Evolutionary conservation across 2,113 vertebrate species (phyloP).

Genomic region (Megaceryle maxima): DNA sequence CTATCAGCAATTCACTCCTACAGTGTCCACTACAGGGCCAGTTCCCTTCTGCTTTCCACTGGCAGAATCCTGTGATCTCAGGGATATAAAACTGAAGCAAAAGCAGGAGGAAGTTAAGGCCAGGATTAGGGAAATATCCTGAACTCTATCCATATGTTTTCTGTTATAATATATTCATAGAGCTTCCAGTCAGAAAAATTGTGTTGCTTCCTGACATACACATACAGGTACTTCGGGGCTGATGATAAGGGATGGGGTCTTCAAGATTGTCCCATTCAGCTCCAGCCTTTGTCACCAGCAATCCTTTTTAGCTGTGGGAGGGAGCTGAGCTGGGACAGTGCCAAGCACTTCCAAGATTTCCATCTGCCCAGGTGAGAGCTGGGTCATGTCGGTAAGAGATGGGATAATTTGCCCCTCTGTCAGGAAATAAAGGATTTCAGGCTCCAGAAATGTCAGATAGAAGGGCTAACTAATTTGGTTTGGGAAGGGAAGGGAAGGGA

Average conservation of each 20-base stretch:
- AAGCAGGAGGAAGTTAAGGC: background rate
- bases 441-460: background rate
- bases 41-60: background rate
- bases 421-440: background rate
- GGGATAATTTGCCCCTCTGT: background rate
- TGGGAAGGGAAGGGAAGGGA: too few relatives aligned
- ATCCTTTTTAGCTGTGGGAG: background rate
- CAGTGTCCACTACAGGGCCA: background rate
- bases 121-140: background rate
- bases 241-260: background rate
- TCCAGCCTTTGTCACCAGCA: background rate
- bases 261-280: background rate
- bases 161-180: background rate
- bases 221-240: background rate
- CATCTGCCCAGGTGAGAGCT: background rate
- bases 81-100: background rate
- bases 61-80: background rate
- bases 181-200: background rate
- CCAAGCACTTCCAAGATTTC: background rate
- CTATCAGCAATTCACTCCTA: background rate
- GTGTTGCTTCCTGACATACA: background rate
- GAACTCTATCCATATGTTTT: background rate
- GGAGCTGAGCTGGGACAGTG: fast-evolving
- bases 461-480: background rate
- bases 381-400: background rate